Conservation (phyloP, 2,113 vertebrate genomes). For the Malurus alboscapulatus region DNA sequence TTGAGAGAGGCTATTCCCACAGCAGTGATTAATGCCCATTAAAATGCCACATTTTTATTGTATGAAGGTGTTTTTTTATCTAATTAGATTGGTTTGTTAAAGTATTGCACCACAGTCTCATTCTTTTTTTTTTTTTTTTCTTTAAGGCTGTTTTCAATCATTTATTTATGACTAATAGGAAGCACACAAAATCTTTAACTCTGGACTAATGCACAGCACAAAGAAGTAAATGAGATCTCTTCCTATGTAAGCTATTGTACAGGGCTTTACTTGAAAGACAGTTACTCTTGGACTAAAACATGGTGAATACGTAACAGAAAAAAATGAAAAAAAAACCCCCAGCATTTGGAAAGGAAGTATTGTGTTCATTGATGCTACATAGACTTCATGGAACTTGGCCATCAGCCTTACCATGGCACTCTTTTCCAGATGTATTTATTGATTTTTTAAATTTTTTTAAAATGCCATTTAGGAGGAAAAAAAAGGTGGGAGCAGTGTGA, state of each 20-base stretch:
- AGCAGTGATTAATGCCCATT: not conserved
- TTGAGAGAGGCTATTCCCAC: conserved; percentile 19
- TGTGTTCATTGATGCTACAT: not conserved
- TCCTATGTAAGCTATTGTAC: not conserved
- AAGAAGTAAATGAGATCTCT: not conserved
- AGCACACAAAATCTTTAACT: not conserved
- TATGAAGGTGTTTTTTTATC: not conserved
- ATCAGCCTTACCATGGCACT: not conserved
- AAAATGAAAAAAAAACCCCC: not conserved
- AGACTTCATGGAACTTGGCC: not conserved
- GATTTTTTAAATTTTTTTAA: not conserved
- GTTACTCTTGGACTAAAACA: not conserved
- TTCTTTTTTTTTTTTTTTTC: not conserved
- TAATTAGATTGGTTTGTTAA: conserved; percentile 29
- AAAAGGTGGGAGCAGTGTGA: not conserved
- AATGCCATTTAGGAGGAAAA: not conserved
- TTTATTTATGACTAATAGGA: not conserved
- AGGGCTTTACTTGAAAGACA: not conserved
- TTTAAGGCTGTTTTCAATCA: not conserved
- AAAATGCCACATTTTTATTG: conserved; percentile 6
- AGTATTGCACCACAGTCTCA: not conserved
- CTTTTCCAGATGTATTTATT: not conserved
- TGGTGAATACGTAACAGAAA: not conserved
- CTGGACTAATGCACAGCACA: not conserved
- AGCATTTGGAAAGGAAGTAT: not conserved